Evolutionary conservation across 2,888 invertebrate genomes (phyloP).

Genomic region (Drosophila antonietae): DNA sequence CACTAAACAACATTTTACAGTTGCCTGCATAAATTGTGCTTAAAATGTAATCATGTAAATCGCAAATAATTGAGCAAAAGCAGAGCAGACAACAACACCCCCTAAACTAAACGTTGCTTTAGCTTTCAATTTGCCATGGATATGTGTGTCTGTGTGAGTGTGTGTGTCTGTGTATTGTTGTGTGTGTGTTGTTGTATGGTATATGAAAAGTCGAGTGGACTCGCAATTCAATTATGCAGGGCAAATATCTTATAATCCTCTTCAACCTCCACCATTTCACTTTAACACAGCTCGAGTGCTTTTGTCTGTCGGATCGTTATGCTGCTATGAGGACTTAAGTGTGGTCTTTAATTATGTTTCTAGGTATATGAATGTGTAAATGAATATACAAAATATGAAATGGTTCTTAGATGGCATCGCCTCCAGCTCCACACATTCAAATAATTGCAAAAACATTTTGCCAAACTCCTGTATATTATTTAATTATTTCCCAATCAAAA

Average conservation of each 20-base stretch:
- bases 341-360: conserved; percentile 10
- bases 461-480: not conserved
- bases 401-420: not conserved
- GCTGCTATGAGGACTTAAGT: conserved; percentile 12
- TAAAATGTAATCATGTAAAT: conserved; percentile 76
- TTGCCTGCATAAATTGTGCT: conserved; percentile 69
- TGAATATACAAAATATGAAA: conserved; percentile 5
- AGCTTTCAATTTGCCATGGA: conserved; percentile 36
- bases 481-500: not conserved
- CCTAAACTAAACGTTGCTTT: conserved; percentile 32
- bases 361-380: not conserved
- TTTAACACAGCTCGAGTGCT: conserved; percentile 12
- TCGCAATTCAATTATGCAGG: conserved; percentile 43
- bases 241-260: conserved; percentile 21
- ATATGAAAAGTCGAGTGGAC: conserved; percentile 27
- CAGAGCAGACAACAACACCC: conserved; percentile 31
- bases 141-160: not conserved
- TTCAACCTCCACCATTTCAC: conserved; percentile 11
- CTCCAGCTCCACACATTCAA: not conserved
- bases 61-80: conserved; percentile 60
- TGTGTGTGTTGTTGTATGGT: not conserved
- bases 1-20: conserved; percentile 64
- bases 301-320: conserved; percentile 8
- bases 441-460: not conserved
- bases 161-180: not conserved